Evolutionary conservation across 2,888 invertebrate species (phyloP).

Genomic region (Myathropa florea): DNA sequence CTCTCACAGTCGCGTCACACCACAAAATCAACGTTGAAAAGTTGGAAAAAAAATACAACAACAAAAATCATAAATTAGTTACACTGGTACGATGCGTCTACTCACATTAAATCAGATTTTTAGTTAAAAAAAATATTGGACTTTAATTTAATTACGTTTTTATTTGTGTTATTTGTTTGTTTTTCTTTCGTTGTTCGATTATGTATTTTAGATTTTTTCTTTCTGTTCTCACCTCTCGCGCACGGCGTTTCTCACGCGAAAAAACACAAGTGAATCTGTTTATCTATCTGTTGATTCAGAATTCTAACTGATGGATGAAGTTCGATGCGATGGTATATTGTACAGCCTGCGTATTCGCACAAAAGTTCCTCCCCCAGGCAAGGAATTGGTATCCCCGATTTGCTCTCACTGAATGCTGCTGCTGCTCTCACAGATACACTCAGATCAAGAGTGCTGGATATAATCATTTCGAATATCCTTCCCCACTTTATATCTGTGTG

Average conservation of each 20-base stretch:
- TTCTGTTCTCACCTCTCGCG: background rate
- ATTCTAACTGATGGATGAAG: conserved; percentile 66
- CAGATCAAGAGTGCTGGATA: background rate
- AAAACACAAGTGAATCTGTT: conserved; percentile 57
- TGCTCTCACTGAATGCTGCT: conserved; percentile 39
- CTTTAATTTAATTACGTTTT: conserved; percentile 38
- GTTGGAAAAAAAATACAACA: conserved; percentile 14
- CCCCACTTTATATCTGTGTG: conserved; percentile 4
- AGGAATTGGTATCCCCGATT: conserved; percentile 50
- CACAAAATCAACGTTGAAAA: conserved; percentile 40
- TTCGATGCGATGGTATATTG: conserved; percentile 53
- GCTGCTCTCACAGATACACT: conserved; percentile 51
- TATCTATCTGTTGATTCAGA: conserved; percentile 71
- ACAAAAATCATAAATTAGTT: conserved; percentile 3
- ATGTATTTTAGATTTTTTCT: background rate
- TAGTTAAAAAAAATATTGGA: conserved; percentile 36
- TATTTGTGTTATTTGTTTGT: conserved; percentile 19
- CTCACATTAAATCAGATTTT: conserved; percentile 3
- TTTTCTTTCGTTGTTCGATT: background rate
- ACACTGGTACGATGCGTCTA: conserved; percentile 27
- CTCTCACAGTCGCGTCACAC: conserved; percentile 45
- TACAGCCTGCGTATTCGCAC: conserved; percentile 51
- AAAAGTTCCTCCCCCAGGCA: conserved; percentile 50
- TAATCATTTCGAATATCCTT: conserved; percentile 30
- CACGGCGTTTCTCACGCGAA: conserved; percentile 32